These are phyloP conservation scores for Aphodius granarius DNA, from an alignment of 2,888 invertebrate species.

Conservation along the genomic window DNA sequence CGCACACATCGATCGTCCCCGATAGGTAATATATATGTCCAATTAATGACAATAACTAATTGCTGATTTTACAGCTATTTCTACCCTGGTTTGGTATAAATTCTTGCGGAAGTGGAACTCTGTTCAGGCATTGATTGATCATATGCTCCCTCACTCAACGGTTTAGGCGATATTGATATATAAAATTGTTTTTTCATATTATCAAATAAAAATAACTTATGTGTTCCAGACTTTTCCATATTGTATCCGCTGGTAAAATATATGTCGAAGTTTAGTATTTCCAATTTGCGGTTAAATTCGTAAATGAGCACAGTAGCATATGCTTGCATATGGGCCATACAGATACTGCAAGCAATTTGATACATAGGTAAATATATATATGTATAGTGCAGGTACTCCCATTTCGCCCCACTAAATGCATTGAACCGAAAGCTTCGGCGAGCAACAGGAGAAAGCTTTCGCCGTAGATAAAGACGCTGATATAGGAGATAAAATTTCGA, in stretches of 20 bases:
- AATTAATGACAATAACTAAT: background rate
- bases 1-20: background rate
- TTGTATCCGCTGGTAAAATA: too few species aligned
- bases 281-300: too few species aligned
- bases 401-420: background rate
- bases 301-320: too few species aligned
- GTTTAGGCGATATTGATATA: too few species aligned
- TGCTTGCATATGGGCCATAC: background rate
- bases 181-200: too few species aligned
- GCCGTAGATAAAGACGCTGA: background rate
- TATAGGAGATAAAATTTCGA: background rate
- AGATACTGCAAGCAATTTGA: background rate
- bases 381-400: background rate
- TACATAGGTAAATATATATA: background rate
- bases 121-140: too few species aligned
- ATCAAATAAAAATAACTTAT: too few species aligned
- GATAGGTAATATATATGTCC: background rate
- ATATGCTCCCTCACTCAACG: too few species aligned
- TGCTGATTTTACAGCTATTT: background rate
- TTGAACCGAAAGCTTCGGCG: background rate
- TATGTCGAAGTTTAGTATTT: too few species aligned
- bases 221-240: too few species aligned
- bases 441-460: background rate
- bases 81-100: background rate
- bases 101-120: too few species aligned